Percentiles rank a stretch among this genome's conserved stretches.
Conservation (phyloP, 2,888 invertebrate species). For the Hedychridium roseum region DNA sequence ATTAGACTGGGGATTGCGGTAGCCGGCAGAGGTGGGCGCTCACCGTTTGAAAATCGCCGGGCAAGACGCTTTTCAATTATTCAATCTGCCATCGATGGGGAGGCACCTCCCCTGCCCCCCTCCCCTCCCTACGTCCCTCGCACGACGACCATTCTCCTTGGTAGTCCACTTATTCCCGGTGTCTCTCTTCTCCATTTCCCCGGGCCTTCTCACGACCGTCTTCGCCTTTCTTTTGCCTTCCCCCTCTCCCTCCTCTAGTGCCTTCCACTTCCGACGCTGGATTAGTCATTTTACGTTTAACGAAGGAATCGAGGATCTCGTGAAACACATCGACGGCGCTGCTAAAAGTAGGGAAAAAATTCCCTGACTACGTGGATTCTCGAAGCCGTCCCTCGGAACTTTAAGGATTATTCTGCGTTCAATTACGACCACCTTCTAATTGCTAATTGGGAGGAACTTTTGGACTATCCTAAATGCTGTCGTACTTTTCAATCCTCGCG, state of each 20-base stretch:
- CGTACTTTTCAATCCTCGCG: too few relatives aligned
- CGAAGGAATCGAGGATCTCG: too few relatives aligned
- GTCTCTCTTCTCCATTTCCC: constrained; percentile 4
- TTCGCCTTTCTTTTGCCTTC: not conserved
- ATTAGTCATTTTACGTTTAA: too few relatives aligned
- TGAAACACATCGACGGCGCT: too few relatives aligned
- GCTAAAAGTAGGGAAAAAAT: too few relatives aligned
- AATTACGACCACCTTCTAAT: too few relatives aligned
- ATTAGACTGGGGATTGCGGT: constrained; percentile 51
- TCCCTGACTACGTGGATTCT: too few relatives aligned
- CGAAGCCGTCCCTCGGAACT: too few relatives aligned
- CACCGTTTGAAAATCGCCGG: constrained; percentile 50
- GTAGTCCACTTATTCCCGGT: constrained; percentile 7
- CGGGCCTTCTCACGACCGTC: not conserved
- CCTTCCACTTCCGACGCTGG: too few relatives aligned
- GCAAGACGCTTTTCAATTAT: constrained; percentile 54
- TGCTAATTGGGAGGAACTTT: too few relatives aligned
- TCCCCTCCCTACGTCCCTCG: constrained; percentile 12
- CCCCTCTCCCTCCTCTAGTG: not conserved
- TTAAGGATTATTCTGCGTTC: too few relatives aligned
- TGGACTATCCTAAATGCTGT: too few relatives aligned
- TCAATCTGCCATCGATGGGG: constrained; percentile 51
- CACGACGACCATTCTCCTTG: not conserved
- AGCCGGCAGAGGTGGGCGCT: constrained; percentile 39
- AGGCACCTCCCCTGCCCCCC: constrained; percentile 33